These are phyloP conservation scores for Sciaenops ocellatus DNA, from an alignment of 2,797 vertebrate species.

Conservation along the genomic window DNA sequence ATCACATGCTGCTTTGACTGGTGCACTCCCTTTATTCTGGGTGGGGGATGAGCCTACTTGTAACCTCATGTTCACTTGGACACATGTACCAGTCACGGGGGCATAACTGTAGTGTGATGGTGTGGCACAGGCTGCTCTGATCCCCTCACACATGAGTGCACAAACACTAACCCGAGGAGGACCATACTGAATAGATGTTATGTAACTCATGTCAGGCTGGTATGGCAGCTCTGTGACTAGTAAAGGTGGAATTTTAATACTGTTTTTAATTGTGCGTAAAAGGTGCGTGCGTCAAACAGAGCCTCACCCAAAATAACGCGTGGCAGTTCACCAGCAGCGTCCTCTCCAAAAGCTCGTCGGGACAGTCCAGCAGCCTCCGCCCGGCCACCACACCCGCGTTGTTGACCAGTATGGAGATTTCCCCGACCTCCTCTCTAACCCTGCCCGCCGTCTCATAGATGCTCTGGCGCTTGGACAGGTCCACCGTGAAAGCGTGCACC, in stretches of 20 bases:
- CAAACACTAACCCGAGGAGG: slow-evolving; percentile 39
- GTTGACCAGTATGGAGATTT: slow-evolving; percentile 83
- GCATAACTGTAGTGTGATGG: neutral
- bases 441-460: slow-evolving; percentile 76
- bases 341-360: slow-evolving; percentile 82
- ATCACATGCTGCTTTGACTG: slow-evolving; percentile 48
- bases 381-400: slow-evolving; percentile 82
- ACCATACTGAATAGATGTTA: slow-evolving; percentile 36
- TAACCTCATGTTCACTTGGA: neutral
- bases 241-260: neutral
- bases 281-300: neutral
- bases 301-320: slow-evolving; percentile 83
- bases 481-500: slow-evolving; percentile 79
- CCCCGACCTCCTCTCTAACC: slow-evolving; percentile 79
- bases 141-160: slow-evolving; percentile 57
- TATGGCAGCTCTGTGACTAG: neutral
- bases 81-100: neutral
- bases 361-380: slow-evolving; percentile 81
- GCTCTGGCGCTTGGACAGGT: slow-evolving; percentile 72
- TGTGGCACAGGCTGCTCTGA: slow-evolving; percentile 20
- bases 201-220: slow-evolving; percentile 37
- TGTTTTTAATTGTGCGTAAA: slow-evolving; percentile 22
- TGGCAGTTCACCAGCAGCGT: slow-evolving; percentile 85
- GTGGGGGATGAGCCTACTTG: slow-evolving; percentile 1
- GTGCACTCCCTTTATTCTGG: slow-evolving; percentile 20